Evolutionary conservation across 2,888 invertebrate genomes (phyloP), one percentile per base, ranked within the genome.

Genomic region (Lingula anatina): DNA sequence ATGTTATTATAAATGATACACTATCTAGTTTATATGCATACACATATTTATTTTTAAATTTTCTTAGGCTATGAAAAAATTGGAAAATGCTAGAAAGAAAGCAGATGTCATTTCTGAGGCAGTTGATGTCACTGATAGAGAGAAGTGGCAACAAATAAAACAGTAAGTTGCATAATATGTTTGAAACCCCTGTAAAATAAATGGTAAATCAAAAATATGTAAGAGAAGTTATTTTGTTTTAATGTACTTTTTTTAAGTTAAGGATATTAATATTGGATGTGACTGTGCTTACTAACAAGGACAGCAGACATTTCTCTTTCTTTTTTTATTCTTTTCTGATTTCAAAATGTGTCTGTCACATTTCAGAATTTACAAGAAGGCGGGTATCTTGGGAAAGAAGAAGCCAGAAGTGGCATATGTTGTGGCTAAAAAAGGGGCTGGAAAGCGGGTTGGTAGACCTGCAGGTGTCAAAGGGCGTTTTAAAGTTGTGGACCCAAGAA

Each of bases 41-140:
- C 21, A n/a, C 20, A 21, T 9, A 26, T 37, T 35, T 48, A 28
- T 31, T 27, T 18, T 51, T 50, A 25, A 47, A 41, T 42, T 12
- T 52, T 53, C 60, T 2, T 51, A 75, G 72, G 61, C 68, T 44
- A 44, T 89, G 51, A 87, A 85, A 68, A 88, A 88, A 72, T 78
- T 97, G 79, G 91, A 93, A 59, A 90, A 88, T 68, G 95, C 94
- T 0, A 90, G 93, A 80, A 97, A 97, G 81, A 92, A 90, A 79
- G 89, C 93, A 0, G 96, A 97, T 74, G 84, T 85, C n/a, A 83
- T 99, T 4, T 85, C 94, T 81, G 95, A 96, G 48, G 89, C 87
- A 71, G 82, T 83, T 0, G 95, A 95, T 65, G 86, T 95, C 66
- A 86, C 87, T n/a, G 90, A 93, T 50, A 83, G 85, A 57, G 99